Conservation (phyloP, 2,113 vertebrate genomes). For the Vimba vimba region DNA sequence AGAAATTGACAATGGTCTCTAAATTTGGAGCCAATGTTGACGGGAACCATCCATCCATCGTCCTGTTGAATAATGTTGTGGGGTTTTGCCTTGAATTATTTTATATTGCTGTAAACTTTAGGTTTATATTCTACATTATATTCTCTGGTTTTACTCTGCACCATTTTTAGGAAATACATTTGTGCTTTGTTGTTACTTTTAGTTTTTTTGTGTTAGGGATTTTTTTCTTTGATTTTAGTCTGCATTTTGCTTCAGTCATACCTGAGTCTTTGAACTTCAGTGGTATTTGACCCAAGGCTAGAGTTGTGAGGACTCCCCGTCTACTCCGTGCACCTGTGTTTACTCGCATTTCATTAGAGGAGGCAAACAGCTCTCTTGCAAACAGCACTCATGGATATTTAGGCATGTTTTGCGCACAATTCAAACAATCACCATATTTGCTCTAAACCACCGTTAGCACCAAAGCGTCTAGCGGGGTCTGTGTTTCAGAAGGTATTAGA, state of each 20-base stretch:
- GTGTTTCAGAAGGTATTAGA: neutral
- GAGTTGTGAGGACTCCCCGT: constrained; percentile 66
- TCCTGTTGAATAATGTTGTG: neutral
- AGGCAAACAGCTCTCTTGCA: constrained; percentile 11
- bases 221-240: neutral
- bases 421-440: constrained; percentile 23
- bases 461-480: neutral
- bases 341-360: constrained; percentile 25
- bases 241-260: neutral
- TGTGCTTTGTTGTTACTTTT: neutral
- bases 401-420: constrained; percentile 14
- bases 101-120: neutral
- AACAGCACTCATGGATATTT: constrained; percentile 29
- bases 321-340: constrained; percentile 56
- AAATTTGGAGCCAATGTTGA: neutral
- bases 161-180: neutral
- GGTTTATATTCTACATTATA: neutral
- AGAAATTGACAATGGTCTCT: neutral
- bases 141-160: neutral
- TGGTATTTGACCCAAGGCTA: constrained; percentile 73
- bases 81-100: neutral
- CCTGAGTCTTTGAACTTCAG: constrained; percentile 59
- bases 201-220: neutral
- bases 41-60: too few species aligned
- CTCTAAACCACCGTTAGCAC: neutral